Evolutionary conservation across 2,888 invertebrate genomes (phyloP).

Genomic region (Tipula unca): DNA sequence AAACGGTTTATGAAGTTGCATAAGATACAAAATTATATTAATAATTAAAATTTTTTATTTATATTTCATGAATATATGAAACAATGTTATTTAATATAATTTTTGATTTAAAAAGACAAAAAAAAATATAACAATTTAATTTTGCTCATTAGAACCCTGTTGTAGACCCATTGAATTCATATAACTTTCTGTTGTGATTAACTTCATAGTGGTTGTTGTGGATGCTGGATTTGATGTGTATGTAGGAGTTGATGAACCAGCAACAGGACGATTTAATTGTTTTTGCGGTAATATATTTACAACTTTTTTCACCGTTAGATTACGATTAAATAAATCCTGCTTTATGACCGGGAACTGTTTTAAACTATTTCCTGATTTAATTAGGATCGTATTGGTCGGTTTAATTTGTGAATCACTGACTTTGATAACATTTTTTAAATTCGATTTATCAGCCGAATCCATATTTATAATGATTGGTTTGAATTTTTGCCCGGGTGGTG

Average conservation of each 20-base stretch:
- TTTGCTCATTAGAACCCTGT: not conserved
- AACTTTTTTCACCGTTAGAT: conserved; percentile 33
- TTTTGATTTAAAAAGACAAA: not conserved
- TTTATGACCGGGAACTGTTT: conserved; percentile 28
- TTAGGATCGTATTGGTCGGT: conserved; percentile 25
- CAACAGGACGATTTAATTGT: not conserved
- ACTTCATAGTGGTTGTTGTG: not conserved
- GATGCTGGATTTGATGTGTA: not conserved
- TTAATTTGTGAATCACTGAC: conserved; percentile 24
- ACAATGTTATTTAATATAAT: not conserved
- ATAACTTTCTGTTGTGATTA: not conserved
- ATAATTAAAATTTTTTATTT: no score
- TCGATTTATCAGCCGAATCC: conserved; percentile 24
- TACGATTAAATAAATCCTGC: conserved; percentile 31
- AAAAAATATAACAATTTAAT: not conserved
- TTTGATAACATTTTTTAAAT: conserved; percentile 27
- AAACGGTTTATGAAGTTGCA: no score
- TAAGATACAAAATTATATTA: no score
- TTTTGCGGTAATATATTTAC: conserved; percentile 29
- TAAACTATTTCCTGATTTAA: conserved; percentile 26
- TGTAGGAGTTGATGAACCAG: not conserved
- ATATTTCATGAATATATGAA: not conserved
- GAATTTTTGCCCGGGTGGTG: conserved; percentile 22
- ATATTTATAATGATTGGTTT: conserved; percentile 27
- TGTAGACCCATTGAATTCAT: not conserved